Conservation (phyloP, 2,113 vertebrate genomes). For the Podarcis muralis region DNA sequence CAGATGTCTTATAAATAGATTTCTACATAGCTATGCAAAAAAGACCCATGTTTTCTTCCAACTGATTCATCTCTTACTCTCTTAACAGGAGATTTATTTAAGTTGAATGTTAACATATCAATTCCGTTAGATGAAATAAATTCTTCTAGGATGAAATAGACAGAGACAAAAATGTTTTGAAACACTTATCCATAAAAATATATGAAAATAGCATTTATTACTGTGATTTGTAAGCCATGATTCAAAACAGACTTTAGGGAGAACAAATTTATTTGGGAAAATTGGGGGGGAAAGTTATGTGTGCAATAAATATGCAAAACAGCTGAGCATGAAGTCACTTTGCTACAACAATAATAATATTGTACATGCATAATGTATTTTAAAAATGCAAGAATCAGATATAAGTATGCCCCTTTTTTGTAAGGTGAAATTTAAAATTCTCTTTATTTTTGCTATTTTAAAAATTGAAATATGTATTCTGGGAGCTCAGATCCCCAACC, state of each 20-base stretch:
- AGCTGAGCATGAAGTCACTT: neutral
- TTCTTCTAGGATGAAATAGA: conserved; percentile 25
- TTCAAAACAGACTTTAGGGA: conserved; percentile 25
- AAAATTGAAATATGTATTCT: neutral
- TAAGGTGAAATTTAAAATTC: neutral
- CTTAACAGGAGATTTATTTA: conserved; percentile 12
- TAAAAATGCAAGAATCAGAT: neutral
- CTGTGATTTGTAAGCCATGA: neutral
- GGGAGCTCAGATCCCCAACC: neutral
- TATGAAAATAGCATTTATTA: neutral
- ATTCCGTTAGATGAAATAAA: conserved; percentile 12
- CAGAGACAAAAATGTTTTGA: neutral
- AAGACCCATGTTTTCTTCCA: neutral
- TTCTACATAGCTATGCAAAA: neutral
- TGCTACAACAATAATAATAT: neutral
- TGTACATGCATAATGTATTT: neutral
- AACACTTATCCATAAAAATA: conserved; percentile 5
- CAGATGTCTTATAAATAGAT: neutral
- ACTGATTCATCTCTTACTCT: neutral
- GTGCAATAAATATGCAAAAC: neutral
- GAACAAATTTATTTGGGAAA: conserved; percentile 2
- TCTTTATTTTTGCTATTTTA: neutral
- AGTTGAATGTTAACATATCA: neutral
- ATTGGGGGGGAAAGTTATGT: neutral
- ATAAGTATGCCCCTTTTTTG: neutral